phyloP scores from a whole-genome alignment of 2,113 vertebrate genomes.

The Sphyrna mokarran region DNA sequence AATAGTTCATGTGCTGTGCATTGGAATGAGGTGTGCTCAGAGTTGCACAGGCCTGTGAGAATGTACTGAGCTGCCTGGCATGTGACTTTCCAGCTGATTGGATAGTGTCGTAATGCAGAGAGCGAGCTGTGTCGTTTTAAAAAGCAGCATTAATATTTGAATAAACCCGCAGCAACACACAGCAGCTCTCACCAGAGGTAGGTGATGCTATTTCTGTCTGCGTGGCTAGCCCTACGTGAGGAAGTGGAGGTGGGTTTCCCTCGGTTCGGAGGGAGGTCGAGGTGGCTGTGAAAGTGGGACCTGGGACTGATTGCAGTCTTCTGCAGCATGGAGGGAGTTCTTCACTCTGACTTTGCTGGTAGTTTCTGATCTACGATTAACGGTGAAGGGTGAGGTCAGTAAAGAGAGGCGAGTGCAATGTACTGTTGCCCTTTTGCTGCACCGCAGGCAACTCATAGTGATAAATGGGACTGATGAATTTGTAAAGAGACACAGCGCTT shows the following conservation, averaged over 20 bases:
- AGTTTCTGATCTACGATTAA: neutral
- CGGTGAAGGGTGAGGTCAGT: neutral
- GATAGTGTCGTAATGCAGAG: conserved; percentile 7
- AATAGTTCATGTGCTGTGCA: neutral
- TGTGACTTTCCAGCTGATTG: conserved; percentile 16
- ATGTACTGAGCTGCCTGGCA: neutral
- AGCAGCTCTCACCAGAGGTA: neutral
- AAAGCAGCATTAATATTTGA: conserved; percentile 37
- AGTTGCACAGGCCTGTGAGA: neutral
- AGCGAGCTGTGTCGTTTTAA: conserved; percentile 14
- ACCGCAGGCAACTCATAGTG: neutral
- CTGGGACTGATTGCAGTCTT: neutral
- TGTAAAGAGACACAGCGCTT: neutral
- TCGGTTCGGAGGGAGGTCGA: neutral
- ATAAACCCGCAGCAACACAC: neutral
- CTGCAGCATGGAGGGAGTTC: neutral
- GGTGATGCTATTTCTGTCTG: neutral
- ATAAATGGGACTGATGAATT: neutral
- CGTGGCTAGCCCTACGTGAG: neutral
- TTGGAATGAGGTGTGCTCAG: neutral
- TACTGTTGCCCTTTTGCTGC: conserved; percentile 2
- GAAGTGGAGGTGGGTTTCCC: neutral
- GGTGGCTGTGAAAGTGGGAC: neutral
- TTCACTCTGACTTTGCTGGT: neutral
- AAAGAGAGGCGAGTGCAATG: conserved; percentile 8